Evolutionary conservation across 2,113 vertebrate species (phyloP).

Genomic region (Corydoras sp.): DNA sequence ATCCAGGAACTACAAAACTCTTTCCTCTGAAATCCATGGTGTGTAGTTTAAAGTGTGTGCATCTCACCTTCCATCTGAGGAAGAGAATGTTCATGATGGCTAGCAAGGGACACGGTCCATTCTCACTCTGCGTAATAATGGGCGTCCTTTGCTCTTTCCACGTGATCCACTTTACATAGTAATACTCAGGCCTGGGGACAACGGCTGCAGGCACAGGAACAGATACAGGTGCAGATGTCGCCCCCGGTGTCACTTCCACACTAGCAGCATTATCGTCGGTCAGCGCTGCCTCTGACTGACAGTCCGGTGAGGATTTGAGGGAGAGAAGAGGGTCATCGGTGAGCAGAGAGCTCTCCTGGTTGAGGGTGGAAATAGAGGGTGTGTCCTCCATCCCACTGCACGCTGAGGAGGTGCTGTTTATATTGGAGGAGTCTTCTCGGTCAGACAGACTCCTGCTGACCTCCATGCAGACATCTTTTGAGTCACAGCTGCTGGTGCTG

Average conservation of each 20-base stretch:
- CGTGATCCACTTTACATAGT: conserved; percentile 89
- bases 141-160: conserved; percentile 88
- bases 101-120: conserved; percentile 88
- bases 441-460: conserved; percentile 37
- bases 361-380: conserved; percentile 56
- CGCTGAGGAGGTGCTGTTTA: conserved; percentile 43
- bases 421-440: conserved; percentile 43
- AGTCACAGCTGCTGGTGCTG: neutral
- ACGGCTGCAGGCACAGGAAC: neutral
- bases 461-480: neutral
- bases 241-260: neutral
- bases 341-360: conserved; percentile 48
- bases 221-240: conserved; percentile 6
- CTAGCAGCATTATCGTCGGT: conserved; percentile 23
- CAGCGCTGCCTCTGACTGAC: conserved; percentile 14
- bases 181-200: conserved; percentile 57
- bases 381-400: conserved; percentile 56
- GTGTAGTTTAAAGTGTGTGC: neutral
- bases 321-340: conserved; percentile 52
- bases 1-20: too few relatives aligned
- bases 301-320: conserved; percentile 41
- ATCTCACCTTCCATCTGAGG: conserved; percentile 83
- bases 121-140: conserved; percentile 81
- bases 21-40: too few relatives aligned
- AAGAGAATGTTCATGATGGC: conserved; percentile 91